Conservation (phyloP, 2,888 invertebrate species). For the Tipula confusa region DNA sequence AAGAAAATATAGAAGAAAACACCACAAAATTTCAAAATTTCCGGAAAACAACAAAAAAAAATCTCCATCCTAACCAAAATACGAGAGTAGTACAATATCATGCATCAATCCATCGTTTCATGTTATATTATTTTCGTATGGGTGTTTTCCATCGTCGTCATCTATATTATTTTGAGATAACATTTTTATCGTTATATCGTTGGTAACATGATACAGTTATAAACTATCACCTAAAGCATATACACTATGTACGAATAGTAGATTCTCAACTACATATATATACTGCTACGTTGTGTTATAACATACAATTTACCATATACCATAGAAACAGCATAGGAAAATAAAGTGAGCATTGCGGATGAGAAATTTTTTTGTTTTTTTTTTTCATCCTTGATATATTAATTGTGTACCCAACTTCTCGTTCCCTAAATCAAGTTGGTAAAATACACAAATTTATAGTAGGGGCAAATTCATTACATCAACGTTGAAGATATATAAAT, state of each 20-base stretch:
- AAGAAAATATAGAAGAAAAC: not conserved
- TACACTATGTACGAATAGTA: not conserved
- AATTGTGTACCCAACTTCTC: not conserved
- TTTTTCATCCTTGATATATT: not conserved
- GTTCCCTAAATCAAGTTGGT: not conserved
- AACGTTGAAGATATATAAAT: not conserved
- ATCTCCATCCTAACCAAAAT: not conserved
- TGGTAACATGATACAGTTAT: not conserved
- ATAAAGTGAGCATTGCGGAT: constrained; percentile 8
- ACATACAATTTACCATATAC: not conserved
- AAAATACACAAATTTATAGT: not conserved
- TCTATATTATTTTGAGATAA: constrained; percentile 16
- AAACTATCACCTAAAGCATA: constrained; percentile 12
- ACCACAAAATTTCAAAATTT: not conserved
- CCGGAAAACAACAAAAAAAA: not conserved
- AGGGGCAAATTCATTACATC: not conserved
- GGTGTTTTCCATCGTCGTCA: not conserved
- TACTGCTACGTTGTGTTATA: too few relatives aligned
- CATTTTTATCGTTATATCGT: not conserved
- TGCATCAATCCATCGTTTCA: not conserved
- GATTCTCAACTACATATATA: not conserved
- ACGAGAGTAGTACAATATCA: not conserved
- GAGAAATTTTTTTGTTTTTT: not conserved
- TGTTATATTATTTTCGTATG: not conserved
- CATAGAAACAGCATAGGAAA: not conserved